These are phyloP conservation scores for Apodemia duryi DNA, from an alignment of 2,888 invertebrate genomes.

Conservation along the genomic window DNA sequence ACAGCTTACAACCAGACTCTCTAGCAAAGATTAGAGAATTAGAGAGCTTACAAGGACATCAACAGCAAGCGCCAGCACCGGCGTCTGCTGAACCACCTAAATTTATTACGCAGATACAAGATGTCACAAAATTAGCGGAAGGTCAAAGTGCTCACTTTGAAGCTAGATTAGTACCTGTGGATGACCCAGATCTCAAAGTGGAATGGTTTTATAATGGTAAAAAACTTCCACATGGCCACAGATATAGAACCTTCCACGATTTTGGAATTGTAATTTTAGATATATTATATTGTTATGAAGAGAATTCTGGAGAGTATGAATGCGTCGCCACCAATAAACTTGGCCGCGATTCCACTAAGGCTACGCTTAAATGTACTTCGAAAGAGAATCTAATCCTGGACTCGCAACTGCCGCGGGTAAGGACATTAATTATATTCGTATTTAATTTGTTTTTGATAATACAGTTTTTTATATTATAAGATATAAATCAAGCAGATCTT, in stretches of 20 bases:
- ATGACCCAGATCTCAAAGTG: conserved; percentile 95
- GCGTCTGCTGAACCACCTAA: conserved; percentile 90
- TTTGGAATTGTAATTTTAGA: conserved; percentile 98
- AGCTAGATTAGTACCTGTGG: conserved; percentile 94
- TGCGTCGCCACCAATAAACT: conserved; percentile 95
- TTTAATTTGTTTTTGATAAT: conserved; percentile 17
- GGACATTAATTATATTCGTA: conserved; percentile 33
- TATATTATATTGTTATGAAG: conserved; percentile 96
- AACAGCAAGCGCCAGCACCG: conserved; percentile 81
- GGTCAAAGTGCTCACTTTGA: conserved; percentile 97
- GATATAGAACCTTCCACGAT: conserved; percentile 98
- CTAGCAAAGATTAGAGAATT: conserved; percentile 92
- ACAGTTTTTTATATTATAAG: no score
- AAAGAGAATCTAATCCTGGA: conserved; percentile 94
- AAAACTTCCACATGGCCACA: conserved; percentile 95
- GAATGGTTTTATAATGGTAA: conserved; percentile 98
- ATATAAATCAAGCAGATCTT: no score
- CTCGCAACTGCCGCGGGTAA: conserved; percentile 93
- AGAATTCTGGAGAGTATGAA: conserved; percentile 96
- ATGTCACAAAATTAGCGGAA: conserved; percentile 92
- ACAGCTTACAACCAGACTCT: conserved; percentile 94
- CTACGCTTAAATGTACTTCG: conserved; percentile 90
- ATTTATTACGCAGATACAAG: conserved; percentile 92
- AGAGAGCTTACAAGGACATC: conserved; percentile 85
- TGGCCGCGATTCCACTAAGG: conserved; percentile 92